phyloP scores from a whole-genome alignment of 1,140 invertebrate genomes.

The Drosophila paulistorum region DNA sequence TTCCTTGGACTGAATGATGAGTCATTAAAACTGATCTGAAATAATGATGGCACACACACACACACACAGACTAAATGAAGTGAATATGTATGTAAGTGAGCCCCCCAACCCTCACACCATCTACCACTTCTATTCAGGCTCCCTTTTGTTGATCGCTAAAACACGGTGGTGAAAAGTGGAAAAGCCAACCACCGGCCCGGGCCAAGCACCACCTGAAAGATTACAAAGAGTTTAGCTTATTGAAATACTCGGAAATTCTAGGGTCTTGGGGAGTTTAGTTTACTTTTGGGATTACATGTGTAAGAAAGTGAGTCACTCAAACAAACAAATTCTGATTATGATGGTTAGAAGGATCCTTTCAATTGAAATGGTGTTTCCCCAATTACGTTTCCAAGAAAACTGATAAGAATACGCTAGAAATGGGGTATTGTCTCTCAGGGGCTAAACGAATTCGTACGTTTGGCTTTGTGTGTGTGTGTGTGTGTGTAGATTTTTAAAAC shows the following conservation, averaged over 20 bases:
- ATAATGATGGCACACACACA: slow-evolving; percentile 25
- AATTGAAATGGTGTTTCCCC: not conserved
- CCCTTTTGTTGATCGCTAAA: not conserved
- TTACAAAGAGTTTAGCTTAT: not conserved
- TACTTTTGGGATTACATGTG: not conserved
- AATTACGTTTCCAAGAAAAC: not conserved
- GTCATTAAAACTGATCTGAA: slow-evolving; percentile 29
- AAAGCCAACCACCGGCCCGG: not conserved
- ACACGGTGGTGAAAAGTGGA: not conserved
- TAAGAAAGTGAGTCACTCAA: not conserved
- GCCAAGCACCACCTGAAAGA: not conserved
- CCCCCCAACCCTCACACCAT: too few relatives aligned
- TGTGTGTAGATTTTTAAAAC: not conserved
- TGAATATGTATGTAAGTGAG: not conserved
- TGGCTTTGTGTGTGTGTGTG: not conserved
- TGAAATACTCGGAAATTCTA: not conserved
- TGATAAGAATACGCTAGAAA: not conserved
- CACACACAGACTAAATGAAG: too few relatives aligned
- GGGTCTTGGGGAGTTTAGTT: not conserved
- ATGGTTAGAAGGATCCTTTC: not conserved
- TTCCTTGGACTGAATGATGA: slow-evolving; percentile 49
- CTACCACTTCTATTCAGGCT: too few relatives aligned
- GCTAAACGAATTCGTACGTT: too few relatives aligned
- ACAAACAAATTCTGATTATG: not conserved
- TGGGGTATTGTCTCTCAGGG: too few relatives aligned